These are phyloP conservation scores for Dolichallabes microphthalmus DNA, from an alignment of 2,113 vertebrate genomes.

Conservation along the genomic window DNA sequence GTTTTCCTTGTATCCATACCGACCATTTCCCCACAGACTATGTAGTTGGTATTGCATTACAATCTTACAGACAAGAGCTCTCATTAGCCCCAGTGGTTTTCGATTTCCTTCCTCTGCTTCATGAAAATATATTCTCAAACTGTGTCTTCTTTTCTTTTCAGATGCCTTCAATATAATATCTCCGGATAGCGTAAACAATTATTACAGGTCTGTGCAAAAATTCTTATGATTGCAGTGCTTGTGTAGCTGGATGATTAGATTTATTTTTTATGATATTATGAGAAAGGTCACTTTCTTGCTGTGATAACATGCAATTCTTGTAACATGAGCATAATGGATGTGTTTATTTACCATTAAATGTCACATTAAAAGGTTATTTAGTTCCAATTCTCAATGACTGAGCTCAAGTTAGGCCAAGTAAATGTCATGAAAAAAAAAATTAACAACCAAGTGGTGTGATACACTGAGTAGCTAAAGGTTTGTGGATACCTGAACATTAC, in stretches of 20 bases:
- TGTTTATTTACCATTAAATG: background rate
- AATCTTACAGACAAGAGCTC: slow-evolving; percentile 19
- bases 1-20: slow-evolving; percentile 28
- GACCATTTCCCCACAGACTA: background rate
- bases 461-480: background rate
- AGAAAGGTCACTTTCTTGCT: background rate
- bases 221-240: background rate
- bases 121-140: slow-evolving; percentile 6
- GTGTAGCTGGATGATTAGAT: background rate
- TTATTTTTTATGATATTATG: background rate
- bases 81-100: background rate
- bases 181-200: slow-evolving; percentile 85
- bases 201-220: slow-evolving; percentile 85
- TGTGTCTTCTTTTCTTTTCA: slow-evolving; percentile 64
- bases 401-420: background rate
- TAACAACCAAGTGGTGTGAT: background rate
- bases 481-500: background rate
- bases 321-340: background rate
- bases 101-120: background rate
- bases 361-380: background rate
- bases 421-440: background rate
- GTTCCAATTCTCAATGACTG: background rate
- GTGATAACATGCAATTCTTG: background rate
- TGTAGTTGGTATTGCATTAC: slow-evolving; percentile 40
- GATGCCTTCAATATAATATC: slow-evolving; percentile 93